Conservation (phyloP, 2,113 vertebrate genomes). For the Psittacara wagleri region DNA sequence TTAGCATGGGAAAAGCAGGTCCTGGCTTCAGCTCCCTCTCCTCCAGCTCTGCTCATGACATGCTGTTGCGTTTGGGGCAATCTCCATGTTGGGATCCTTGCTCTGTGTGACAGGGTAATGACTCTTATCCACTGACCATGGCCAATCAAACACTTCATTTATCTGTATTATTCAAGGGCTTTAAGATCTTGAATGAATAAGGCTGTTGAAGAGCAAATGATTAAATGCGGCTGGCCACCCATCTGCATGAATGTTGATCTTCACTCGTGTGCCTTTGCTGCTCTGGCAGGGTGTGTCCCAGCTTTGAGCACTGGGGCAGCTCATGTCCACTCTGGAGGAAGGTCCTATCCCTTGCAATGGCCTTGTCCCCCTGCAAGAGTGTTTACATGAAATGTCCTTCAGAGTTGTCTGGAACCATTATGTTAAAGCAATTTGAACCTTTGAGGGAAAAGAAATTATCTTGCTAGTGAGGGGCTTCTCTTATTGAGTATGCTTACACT, state of each 20-base stretch:
- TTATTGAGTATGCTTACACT: background rate
- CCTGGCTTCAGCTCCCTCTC: background rate
- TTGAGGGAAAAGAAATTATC: background rate
- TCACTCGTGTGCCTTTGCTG: background rate
- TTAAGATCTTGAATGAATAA: background rate
- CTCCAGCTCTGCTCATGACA: background rate
- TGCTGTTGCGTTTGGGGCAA: background rate
- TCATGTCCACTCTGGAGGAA: background rate
- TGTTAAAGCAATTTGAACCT: background rate
- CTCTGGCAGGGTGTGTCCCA: background rate
- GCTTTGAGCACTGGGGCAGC: background rate
- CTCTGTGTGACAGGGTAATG: background rate
- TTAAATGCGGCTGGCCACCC: background rate
- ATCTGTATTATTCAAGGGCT: background rate
- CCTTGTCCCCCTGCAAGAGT: background rate
- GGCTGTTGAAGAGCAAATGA: background rate
- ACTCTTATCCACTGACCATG: background rate
- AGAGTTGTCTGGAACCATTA: background rate
- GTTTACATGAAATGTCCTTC: background rate
- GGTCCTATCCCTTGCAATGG: background rate
- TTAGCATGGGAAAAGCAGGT: fast-evolving
- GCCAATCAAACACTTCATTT: background rate
- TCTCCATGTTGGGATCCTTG: background rate
- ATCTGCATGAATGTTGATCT: background rate
- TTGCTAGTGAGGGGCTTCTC: background rate